A percentile compares a stretch with the other conserved stretches of the same genome.
Conservation (phyloP, 2,113 vertebrate genomes). For the Cebidichthys violaceus region DNA sequence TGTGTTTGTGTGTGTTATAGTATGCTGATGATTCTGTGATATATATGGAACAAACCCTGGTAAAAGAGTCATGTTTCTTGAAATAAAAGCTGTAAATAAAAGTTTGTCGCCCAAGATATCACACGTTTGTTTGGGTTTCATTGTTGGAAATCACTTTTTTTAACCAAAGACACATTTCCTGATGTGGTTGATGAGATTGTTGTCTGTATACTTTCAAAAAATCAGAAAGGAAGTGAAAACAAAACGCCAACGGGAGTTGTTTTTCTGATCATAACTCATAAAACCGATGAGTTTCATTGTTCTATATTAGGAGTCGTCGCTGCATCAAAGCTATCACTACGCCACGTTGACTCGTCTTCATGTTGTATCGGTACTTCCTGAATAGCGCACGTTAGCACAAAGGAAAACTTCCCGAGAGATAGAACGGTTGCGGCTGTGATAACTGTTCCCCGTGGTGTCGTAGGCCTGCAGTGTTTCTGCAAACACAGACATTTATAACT, state of each 20-base stretch:
- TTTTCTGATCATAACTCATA: neutral
- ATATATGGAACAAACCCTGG: neutral
- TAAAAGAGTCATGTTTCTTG: neutral
- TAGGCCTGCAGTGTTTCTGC: no score
- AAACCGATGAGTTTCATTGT: no score
- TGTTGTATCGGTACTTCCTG: neutral
- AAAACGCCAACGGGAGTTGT: neutral
- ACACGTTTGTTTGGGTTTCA: neutral
- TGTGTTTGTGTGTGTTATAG: neutral
- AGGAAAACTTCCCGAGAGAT: neutral
- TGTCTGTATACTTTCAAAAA: neutral
- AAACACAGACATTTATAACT: no score
- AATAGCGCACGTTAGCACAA: neutral
- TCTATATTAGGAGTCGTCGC: neutral
- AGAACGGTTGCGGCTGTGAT: neutral
- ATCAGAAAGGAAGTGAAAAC: neutral
- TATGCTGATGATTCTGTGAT: neutral
- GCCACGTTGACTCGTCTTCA: neutral
- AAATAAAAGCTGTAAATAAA: neutral
- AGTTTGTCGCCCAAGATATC: neutral
- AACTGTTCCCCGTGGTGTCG: neutral
- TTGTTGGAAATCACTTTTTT: neutral
- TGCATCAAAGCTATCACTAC: neutral
- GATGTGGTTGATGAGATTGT: neutral
- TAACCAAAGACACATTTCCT: neutral